Conservation (phyloP, 2,888 invertebrate genomes). For the Phlogophora meticulosa region DNA sequence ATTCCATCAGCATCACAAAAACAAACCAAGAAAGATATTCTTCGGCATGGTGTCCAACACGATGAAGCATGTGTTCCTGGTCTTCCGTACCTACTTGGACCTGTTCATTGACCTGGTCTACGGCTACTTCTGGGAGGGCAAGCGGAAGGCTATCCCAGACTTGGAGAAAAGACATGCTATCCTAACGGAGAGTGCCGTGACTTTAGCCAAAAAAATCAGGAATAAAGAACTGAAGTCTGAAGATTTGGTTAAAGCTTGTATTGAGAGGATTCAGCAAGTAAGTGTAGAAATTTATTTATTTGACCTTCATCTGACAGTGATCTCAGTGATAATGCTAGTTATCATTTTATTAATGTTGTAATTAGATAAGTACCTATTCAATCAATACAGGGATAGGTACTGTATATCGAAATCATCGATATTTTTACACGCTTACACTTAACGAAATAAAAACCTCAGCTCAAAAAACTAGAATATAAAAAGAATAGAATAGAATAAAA, state of each 20-base stretch:
- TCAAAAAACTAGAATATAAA: no score
- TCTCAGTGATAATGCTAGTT: no score
- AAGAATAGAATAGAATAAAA: no score
- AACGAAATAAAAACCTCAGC: no score
- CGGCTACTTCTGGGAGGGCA: slow-evolving; percentile 80
- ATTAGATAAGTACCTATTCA: no score
- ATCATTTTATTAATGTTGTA: no score
- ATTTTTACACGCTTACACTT: no score
- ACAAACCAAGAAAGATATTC: slow-evolving; percentile 81
- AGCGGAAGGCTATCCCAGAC: slow-evolving; percentile 77
- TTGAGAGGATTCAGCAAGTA: slow-evolving; percentile 94
- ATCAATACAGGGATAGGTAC: no score
- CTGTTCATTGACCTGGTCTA: slow-evolving; percentile 81
- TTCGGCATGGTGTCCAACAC: slow-evolving; percentile 80
- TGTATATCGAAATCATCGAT: no score
- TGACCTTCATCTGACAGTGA: no score
- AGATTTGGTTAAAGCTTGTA: slow-evolving; percentile 93
- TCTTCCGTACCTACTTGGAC: slow-evolving; percentile 81
- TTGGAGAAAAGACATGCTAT: slow-evolving; percentile 80
- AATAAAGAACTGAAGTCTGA: slow-evolving; percentile 92
- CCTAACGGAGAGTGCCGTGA: slow-evolving; percentile 92
- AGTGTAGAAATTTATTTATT: slow-evolving; percentile 56
- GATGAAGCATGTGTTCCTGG: slow-evolving; percentile 77
- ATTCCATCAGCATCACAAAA: slow-evolving; percentile 71
- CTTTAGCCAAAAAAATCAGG: slow-evolving; percentile 93